phyloP scores from a whole-genome alignment of 2,797 vertebrate species.

The Hirundo rustica region DNA sequence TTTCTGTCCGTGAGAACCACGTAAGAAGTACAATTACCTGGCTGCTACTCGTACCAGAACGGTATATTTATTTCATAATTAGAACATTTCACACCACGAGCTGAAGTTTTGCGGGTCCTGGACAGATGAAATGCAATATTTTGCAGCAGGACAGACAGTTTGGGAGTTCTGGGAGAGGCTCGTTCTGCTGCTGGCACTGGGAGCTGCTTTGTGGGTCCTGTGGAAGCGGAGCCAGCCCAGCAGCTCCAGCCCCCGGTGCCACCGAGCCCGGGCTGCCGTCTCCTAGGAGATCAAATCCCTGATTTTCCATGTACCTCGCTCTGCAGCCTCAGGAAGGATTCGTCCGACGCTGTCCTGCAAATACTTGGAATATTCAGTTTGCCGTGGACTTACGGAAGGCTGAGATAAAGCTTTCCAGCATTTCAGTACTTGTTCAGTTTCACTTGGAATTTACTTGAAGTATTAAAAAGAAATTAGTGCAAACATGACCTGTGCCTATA shows the following conservation, averaged over 20 bases:
- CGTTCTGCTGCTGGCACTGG: not conserved
- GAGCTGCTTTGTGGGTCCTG: not conserved
- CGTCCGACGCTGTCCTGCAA: not conserved
- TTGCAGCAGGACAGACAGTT: not conserved
- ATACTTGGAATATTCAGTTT: not conserved
- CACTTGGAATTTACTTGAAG: slow-evolving; percentile 43
- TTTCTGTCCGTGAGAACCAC: not conserved
- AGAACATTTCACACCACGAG: accelerated
- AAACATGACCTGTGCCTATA: not conserved
- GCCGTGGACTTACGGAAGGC: not conserved
- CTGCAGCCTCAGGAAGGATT: not conserved
- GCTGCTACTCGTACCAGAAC: not conserved
- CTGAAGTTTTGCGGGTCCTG: not conserved
- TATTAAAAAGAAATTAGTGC: not conserved
- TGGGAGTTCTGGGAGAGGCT: not conserved
- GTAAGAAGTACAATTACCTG: not conserved
- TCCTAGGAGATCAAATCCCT: not conserved
- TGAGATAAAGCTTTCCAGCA: not conserved
- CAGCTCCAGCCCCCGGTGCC: not conserved
- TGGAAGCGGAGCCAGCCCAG: not conserved
- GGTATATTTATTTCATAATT: not conserved
- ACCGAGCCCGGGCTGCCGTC: not conserved
- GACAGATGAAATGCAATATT: not conserved
- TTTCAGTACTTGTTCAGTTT: not conserved
- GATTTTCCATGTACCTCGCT: not conserved